Percentiles rank a stretch among this genome's conserved stretches.
Evolutionary conservation across 2,888 invertebrate genomes (phyloP).

Genomic region (Orchesellides sinensis): DNA sequence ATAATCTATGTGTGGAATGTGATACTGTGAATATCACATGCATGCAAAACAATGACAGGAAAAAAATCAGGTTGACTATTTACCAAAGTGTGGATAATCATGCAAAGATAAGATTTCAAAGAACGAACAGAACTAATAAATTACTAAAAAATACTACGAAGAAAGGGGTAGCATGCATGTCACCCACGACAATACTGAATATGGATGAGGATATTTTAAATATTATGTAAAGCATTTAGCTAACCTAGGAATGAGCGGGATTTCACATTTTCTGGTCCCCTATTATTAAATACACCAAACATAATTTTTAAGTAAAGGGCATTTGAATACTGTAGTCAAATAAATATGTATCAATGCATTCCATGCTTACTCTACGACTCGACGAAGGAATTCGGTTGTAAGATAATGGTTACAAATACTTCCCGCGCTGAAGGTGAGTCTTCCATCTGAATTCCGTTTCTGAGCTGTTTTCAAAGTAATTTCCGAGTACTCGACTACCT

Average conservation of each 20-base stretch:
- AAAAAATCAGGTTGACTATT: no score
- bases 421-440: constrained; percentile 93
- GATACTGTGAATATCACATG: no score
- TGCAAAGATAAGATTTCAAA: no score
- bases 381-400: constrained; percentile 88
- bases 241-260: constrained; percentile 77
- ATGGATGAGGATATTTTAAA: no score
- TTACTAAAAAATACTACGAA: no score
- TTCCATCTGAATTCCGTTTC: constrained; percentile 85
- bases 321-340: background rate
- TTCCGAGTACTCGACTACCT: constrained; percentile 98
- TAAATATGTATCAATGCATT: constrained; percentile 76
- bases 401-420: constrained; percentile 99
- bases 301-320: background rate
- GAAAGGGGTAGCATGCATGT: no score
- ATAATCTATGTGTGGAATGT: no score
- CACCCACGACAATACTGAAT: no score
- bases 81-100: no score
- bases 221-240: no score
- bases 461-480: constrained; percentile 92
- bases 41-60: no score
- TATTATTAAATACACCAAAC: constrained; percentile 56
- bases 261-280: constrained; percentile 83
- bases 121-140: no score
- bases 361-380: constrained; percentile 85